These are phyloP conservation scores for Myotis lucifugus DNA, from an alignment of 2,113 vertebrate genomes.

Conservation along the genomic window DNA sequence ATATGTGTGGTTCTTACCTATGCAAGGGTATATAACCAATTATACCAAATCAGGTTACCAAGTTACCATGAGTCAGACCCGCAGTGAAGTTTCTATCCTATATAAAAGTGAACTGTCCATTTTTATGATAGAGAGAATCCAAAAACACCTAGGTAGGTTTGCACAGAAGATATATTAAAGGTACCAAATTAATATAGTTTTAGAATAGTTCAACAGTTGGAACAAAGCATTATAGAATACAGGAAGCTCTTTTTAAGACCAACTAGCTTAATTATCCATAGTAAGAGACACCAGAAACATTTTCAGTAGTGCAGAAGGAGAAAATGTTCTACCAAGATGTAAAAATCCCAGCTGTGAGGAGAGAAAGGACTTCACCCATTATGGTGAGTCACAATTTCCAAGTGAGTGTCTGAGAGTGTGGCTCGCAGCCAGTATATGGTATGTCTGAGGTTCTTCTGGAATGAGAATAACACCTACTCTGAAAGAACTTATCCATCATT, in stretches of 20 bases:
- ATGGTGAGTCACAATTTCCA: constrained; percentile 35
- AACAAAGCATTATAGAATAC: neutral
- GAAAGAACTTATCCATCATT: constrained; percentile 23
- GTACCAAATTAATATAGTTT: neutral
- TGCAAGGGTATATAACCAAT: neutral
- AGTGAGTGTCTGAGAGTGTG: constrained; percentile 1
- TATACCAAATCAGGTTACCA: neutral
- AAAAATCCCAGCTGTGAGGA: constrained; percentile 12
- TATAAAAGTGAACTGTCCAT: neutral
- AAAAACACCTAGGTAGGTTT: neutral
- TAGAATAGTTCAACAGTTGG: neutral
- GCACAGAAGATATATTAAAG: neutral
- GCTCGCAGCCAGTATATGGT: neutral
- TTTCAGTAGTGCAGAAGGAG: neutral
- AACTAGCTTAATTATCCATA: neutral
- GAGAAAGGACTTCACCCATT: neutral
- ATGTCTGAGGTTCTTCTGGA: neutral
- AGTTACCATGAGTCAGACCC: neutral
- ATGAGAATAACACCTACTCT: neutral
- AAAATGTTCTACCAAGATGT: neutral
- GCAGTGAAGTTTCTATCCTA: neutral
- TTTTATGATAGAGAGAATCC: neutral
- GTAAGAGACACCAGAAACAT: neutral
- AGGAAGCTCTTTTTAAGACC: constrained; percentile 26
- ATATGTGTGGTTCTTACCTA: neutral